Base-by-base conservation (phyloP, 2,113 vertebrate genomes). In the Ceyx margarethae region DNA sequence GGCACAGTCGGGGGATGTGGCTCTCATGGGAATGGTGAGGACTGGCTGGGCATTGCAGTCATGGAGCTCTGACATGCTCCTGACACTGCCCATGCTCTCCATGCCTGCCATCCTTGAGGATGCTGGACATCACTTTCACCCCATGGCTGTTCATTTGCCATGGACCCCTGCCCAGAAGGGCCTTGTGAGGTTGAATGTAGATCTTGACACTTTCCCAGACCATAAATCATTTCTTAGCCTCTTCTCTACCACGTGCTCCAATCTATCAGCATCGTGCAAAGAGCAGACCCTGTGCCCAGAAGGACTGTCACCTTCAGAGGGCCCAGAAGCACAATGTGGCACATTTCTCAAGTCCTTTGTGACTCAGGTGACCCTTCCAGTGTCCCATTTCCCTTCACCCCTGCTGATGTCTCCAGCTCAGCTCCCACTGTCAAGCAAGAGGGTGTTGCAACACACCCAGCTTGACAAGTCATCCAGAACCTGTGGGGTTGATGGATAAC, bases 401-500 rank as follows among this genome's bases (percentile, higher is more conserved):
- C 14, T 9, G 3, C 69, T 1, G 1, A 15, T 43, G 69, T 53
- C 88, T 85, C 4, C 10, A 85, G 45, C 58, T 57, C 3, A 5
- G 29, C 50, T 91, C 72, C 58, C 1, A 6, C 66, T 72, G 22
- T 51, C 48, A 2, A 2, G 35, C 48, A 76, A 60, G n/a, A 85
- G 35, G 26, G 21, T 76, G 57, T 91, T 87, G 78, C 81, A 89
- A 91, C 9, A 65, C 3, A 11, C 35, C 28, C 5, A 3, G 62
- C 40, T 19, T 61, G 64, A 50, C 76, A 88, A 93, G n/a, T 96
- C 91, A 96, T 48, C 94, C 91, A 88, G 93, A 96, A 95, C 94
- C 60, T 13, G 31, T 2, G 6, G 58, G 73, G 95, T 95, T 96
- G 94, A 96, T 95, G 95, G 87, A 95, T 96, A 96, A 96, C 95